Percentiles rank a stretch among this genome's conserved stretches.
Conservation (phyloP, 2,113 vertebrate genomes). For the Isurus oxyrinchus region DNA sequence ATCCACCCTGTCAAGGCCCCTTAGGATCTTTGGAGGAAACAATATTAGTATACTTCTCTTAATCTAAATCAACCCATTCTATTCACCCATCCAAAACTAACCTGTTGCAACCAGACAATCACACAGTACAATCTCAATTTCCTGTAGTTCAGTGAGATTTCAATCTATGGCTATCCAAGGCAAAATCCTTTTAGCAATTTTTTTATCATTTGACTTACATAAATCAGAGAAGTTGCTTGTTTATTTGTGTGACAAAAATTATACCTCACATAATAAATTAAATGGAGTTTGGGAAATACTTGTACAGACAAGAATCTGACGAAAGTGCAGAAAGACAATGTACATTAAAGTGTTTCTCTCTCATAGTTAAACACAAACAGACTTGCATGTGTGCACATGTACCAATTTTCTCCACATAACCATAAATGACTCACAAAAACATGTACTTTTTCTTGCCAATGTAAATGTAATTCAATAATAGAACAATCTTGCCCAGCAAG, state of each 20-base stretch:
- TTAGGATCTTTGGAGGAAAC: too few species aligned
- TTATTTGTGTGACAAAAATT: background rate
- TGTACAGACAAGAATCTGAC: background rate
- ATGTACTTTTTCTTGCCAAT: background rate
- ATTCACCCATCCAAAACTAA: background rate
- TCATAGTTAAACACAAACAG: background rate
- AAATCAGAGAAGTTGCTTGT: background rate
- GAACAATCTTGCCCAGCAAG: background rate
- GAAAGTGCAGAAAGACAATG: background rate
- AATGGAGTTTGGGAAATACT: too few species aligned
- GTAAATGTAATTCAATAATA: background rate
- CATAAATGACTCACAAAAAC: background rate
- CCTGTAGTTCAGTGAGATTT: background rate
- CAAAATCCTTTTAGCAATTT: background rate
- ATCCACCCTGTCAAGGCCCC: too few species aligned
- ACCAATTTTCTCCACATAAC: background rate
- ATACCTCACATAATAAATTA: background rate
- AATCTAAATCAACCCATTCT: background rate
- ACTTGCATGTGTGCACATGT: background rate
- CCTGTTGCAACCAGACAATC: background rate
- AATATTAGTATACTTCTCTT: background rate
- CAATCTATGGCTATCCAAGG: background rate
- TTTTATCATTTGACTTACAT: background rate
- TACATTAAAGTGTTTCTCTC: background rate
- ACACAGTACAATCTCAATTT: background rate